Evolutionary conservation across 2,888 invertebrate species (phyloP).

Genomic region (Reticulitermes lucifugus): DNA sequence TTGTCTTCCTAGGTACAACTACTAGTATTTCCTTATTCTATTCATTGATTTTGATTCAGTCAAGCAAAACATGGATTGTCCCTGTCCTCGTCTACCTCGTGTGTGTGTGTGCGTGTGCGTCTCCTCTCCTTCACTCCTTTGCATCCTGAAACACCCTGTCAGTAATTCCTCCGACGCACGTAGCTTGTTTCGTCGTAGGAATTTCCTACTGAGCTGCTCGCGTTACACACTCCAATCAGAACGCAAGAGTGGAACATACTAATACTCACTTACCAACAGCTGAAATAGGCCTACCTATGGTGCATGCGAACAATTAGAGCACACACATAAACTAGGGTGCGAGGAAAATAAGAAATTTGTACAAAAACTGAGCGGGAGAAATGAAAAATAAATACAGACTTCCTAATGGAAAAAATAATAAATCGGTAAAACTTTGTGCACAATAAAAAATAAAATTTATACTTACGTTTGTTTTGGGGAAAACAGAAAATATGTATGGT

Average conservation of each 20-base stretch:
- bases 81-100: constrained; percentile 6
- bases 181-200: constrained; percentile 30
- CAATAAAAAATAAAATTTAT: no score
- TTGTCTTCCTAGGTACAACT: constrained; percentile 38
- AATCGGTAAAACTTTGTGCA: no score
- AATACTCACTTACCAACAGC: background rate
- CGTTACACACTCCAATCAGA: constrained; percentile 14
- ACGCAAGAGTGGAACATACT: constrained; percentile 20
- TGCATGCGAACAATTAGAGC: no score
- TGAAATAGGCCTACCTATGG: no score
- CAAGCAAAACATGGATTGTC: constrained; percentile 44
- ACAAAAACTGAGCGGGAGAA: no score
- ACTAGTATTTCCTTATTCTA: constrained; percentile 43
- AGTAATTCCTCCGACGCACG: constrained; percentile 26
- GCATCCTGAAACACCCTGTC: background rate
- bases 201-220: constrained; percentile 29
- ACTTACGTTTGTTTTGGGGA: no score
- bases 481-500: no score
- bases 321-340: no score
- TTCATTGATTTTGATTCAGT: constrained; percentile 45
- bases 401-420: no score
- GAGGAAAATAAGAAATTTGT: no score
- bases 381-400: no score
- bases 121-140: background rate
- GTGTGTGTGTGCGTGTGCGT: background rate